These are phyloP conservation scores for Morpho deidamia DNA, from an alignment of 2,888 invertebrate species.

Conservation along the genomic window DNA sequence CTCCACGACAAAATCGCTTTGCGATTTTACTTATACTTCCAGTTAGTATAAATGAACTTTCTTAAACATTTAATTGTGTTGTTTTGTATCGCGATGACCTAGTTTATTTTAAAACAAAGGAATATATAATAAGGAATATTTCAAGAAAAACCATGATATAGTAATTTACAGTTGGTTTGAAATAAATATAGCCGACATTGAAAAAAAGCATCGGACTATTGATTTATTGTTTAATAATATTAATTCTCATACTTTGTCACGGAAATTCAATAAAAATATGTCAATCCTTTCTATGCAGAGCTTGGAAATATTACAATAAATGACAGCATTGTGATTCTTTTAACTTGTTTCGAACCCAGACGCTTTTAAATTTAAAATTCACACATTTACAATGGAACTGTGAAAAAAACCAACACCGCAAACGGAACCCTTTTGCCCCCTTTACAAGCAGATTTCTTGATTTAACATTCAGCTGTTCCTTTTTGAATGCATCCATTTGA, in stretches of 20 bases:
- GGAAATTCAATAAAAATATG: conserved; percentile 23
- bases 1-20: too few species aligned
- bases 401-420: conserved; percentile 59
- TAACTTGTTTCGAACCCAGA: conserved; percentile 31
- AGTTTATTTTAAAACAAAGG: too few species aligned
- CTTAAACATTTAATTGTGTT: too few species aligned
- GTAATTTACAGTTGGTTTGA: too few species aligned
- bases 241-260: conserved; percentile 1
- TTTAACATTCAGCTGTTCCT: conserved; percentile 55
- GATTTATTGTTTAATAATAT: not conserved
- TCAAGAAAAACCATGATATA: too few species aligned
- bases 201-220: too few species aligned
- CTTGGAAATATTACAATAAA: conserved; percentile 33
- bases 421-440: conserved; percentile 50
- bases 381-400: conserved; percentile 44
- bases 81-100: too few species aligned
- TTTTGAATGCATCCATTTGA: conserved; percentile 51
- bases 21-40: too few species aligned
- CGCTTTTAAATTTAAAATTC: conserved; percentile 43
- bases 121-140: too few species aligned
- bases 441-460: conserved; percentile 41
- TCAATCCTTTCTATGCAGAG: conserved; percentile 33
- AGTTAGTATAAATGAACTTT: too few species aligned
- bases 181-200: too few species aligned
- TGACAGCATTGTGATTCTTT: conserved; percentile 34